Conservation (phyloP, 2,113 vertebrate species). For the Corythornis madagascariensis region DNA sequence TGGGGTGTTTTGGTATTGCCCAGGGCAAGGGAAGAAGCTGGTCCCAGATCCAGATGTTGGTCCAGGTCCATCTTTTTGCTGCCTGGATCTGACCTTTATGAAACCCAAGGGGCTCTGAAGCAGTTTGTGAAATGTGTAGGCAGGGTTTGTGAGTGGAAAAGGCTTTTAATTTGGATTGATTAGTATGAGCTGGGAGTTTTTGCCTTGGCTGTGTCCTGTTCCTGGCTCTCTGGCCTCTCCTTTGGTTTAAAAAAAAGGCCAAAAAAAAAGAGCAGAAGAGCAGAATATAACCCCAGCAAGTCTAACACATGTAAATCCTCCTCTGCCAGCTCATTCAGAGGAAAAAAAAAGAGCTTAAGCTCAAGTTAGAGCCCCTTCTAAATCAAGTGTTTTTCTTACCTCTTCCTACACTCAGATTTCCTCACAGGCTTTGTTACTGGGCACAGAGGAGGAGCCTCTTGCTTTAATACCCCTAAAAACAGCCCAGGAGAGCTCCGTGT, state of each 20-base stretch:
- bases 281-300: background rate
- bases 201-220: background rate
- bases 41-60: background rate
- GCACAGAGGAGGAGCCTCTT: rapidly evolving
- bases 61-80: background rate
- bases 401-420: background rate
- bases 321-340: background rate
- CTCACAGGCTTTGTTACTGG: background rate
- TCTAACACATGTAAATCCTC: background rate
- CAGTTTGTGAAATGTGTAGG: background rate
- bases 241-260: background rate
- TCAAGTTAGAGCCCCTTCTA: background rate
- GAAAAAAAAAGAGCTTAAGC: background rate
- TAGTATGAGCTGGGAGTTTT: background rate
- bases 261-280: background rate
- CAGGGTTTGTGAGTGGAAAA: background rate
- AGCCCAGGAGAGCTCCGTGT: background rate
- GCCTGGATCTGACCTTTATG: background rate
- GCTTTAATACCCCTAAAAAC: background rate
- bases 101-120: background rate
- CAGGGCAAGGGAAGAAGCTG: rapidly evolving
- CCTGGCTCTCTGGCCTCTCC: background rate
- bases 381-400: background rate
- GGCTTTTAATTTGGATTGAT: background rate
- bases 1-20: rapidly evolving